Conservation (phyloP, 2,888 invertebrate genomes). For the Agonopterix arenella region DNA sequence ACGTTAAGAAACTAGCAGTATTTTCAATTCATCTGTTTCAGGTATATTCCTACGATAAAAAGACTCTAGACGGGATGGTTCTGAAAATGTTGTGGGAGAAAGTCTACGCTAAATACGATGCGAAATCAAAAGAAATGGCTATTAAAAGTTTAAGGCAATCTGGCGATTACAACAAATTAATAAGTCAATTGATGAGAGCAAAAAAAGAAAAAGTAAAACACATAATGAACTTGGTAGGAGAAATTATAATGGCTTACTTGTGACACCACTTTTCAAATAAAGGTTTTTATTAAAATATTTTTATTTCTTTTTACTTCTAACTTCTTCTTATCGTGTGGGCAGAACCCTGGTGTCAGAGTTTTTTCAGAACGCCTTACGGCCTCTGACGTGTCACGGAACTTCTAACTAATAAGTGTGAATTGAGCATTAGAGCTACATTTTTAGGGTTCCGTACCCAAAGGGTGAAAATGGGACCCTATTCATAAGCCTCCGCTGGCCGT, state of each 20-base stretch:
- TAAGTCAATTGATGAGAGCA: conserved; percentile 37
- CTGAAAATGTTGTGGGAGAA: conserved; percentile 58
- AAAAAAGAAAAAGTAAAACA: conserved; percentile 45
- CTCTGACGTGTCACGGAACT: too few relatives aligned
- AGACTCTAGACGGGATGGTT: conserved; percentile 55
- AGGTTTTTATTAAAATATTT: background rate
- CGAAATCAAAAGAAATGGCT: conserved; percentile 41
- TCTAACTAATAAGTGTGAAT: background rate
- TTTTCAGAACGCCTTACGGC: too few relatives aligned
- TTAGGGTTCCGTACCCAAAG: too few relatives aligned
- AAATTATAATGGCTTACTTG: conserved; percentile 49
- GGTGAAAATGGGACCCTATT: too few relatives aligned
- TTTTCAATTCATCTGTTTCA: conserved; percentile 19
- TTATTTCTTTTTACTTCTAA: background rate
- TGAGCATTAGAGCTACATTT: background rate
- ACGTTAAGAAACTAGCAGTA: too few relatives aligned
- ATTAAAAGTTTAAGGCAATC: conserved; percentile 40
- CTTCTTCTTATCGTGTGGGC: too few relatives aligned
- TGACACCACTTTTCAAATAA: conserved; percentile 10
- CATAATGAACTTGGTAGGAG: conserved; percentile 41
- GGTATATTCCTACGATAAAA: conserved; percentile 36
- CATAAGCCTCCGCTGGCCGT: too few relatives aligned
- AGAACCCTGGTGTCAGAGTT: too few relatives aligned
- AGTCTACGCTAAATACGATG: conserved; percentile 43
- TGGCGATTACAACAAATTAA: conserved; percentile 47